Evolutionary conservation across 2,888 invertebrate species (phyloP).

Genomic region (Marasmarcha lunaedactyla): DNA sequence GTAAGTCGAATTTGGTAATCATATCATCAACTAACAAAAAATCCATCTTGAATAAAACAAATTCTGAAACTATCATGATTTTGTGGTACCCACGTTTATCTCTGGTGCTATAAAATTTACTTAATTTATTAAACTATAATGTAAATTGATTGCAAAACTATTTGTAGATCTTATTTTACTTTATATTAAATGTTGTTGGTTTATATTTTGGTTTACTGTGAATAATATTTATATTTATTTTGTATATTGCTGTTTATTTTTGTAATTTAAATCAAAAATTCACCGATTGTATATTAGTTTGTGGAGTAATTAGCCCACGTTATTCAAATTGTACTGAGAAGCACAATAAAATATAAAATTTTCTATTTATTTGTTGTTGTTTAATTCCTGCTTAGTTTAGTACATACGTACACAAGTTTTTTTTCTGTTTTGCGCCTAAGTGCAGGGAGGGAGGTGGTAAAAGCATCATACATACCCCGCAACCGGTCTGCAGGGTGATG

Average conservation of each 20-base stretch:
- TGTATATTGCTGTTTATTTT: constrained; percentile 34
- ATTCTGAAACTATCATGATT: constrained; percentile 13
- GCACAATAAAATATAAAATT: constrained; percentile 68
- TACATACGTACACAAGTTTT: too few species aligned
- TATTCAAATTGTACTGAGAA: constrained; percentile 47
- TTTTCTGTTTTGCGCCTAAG: too few species aligned
- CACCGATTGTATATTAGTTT: constrained; percentile 23
- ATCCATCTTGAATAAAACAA: constrained; percentile 19
- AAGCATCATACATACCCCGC: too few species aligned
- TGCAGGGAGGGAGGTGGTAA: too few species aligned
- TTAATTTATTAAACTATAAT: constrained; percentile 16
- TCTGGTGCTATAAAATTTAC: constrained; percentile 38
- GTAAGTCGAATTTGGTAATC: constrained; percentile 65
- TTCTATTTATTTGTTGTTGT: constrained; percentile 34
- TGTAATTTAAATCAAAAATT: constrained; percentile 36
- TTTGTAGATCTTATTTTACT: too few species aligned
- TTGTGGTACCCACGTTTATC: constrained; percentile 20
- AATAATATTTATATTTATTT: constrained; percentile 48
- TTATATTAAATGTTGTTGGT: too few species aligned
- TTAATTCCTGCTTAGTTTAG: constrained; percentile 17
- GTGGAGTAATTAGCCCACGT: background rate
- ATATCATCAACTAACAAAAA: constrained; percentile 45
- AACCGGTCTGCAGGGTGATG: too few species aligned
- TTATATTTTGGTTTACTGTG: constrained; percentile 20
- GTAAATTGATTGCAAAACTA: too few species aligned